Evolutionary conservation across 2,888 invertebrate genomes (phyloP).

Genomic region (Stenodera caucasica): DNA sequence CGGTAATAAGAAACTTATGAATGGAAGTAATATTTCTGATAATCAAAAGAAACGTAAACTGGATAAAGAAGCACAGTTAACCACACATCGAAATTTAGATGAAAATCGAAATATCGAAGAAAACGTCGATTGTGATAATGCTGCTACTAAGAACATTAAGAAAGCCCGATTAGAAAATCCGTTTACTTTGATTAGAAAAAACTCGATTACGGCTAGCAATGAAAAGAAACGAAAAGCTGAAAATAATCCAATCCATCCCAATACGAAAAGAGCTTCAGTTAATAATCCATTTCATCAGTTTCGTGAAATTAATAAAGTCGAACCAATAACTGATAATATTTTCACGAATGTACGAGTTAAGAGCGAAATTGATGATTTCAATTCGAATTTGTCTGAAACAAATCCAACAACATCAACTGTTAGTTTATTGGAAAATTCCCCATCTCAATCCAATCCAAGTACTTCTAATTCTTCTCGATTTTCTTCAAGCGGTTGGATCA

Average conservation of each 20-base stretch:
- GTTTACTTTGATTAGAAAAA: background rate
- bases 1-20: too few species aligned
- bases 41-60: background rate
- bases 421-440: too few species aligned
- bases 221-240: slow-evolving; percentile 12
- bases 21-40: background rate
- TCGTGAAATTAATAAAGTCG: background rate
- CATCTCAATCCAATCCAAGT: background rate
- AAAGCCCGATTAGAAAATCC: too few species aligned
- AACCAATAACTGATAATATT: background rate
- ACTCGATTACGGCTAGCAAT: too few species aligned
- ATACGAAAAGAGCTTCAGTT: background rate
- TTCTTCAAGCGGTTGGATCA: background rate
- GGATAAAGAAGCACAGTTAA: background rate
- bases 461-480: background rate
- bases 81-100: background rate
- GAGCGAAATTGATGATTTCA: background rate
- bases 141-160: too few species aligned
- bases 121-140: background rate
- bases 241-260: background rate
- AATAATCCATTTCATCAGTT: slow-evolving; percentile 12
- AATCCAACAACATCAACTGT: background rate
- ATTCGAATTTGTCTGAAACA: background rate
- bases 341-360: slow-evolving; percentile 10
- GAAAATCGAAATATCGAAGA: background rate